phyloP scores from a whole-genome alignment of 1,140 invertebrate species.

The Drepana arcuata region DNA sequence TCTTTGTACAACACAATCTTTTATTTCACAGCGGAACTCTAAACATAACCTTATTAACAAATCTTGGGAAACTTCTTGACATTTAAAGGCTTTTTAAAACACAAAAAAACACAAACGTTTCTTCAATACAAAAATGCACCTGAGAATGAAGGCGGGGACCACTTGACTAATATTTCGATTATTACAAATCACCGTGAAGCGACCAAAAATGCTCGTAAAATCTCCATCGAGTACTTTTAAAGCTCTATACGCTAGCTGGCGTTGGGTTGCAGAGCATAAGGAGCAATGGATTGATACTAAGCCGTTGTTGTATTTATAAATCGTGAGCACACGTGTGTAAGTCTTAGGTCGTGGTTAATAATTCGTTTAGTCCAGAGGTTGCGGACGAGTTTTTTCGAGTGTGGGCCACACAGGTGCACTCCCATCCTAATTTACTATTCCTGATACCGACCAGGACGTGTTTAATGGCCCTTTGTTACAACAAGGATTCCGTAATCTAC shows the following conservation, averaged over 20 bases:
- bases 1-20: no score
- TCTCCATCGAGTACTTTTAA: no score
- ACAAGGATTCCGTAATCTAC: no score
- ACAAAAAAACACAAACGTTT: conserved; percentile 60
- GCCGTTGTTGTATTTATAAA: no score
- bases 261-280: no score
- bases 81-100: conserved; percentile 60
- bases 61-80: conserved; percentile 59
- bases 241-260: no score
- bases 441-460: conserved; percentile 40
- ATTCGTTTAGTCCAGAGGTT: conserved; percentile 65
- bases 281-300: no score
- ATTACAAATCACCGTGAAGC: conserved; percentile 41
- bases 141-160: conserved; percentile 68
- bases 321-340: conserved; percentile 28
- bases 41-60: conserved; percentile 56
- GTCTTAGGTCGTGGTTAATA: conserved; percentile 63
- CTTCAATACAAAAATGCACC: conserved; percentile 70
- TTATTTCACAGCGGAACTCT: conserved; percentile 29
- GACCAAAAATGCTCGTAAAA: no score
- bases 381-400: conserved; percentile 58
- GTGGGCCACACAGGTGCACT: conserved; percentile 64
- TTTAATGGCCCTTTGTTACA: conserved; percentile 44
- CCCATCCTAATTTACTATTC: conserved; percentile 62
- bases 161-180: conserved; percentile 66